phyloP scores from a whole-genome alignment of 2,797 vertebrate species.

The Spinus pinus region DNA sequence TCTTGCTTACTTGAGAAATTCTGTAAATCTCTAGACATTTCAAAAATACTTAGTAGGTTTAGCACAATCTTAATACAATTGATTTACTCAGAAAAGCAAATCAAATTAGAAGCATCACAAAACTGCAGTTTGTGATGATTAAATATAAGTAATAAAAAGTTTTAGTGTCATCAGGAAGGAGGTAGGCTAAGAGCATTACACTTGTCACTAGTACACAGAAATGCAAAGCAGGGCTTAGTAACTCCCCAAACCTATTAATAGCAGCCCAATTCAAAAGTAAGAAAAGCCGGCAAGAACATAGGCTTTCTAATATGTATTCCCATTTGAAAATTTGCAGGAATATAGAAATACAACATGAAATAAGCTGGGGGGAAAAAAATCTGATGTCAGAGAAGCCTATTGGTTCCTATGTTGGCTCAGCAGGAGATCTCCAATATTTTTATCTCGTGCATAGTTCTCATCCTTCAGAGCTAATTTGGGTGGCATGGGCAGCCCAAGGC shows the following conservation, averaged over 20 bases:
- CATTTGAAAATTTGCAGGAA: neutral
- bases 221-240: neutral
- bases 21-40: neutral
- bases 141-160: neutral
- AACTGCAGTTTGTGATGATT: neutral
- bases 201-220: neutral
- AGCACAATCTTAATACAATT: neutral
- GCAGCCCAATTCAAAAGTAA: neutral
- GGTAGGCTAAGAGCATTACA: neutral
- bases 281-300: neutral
- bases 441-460: neutral
- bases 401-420: neutral
- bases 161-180: neutral
- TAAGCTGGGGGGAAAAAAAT: neutral
- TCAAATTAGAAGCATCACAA: neutral
- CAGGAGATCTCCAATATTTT: neutral
- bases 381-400: neutral
- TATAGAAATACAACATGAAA: neutral
- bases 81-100: neutral
- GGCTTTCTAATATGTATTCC: neutral
- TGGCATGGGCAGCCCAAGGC: neutral
- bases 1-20: constrained; percentile 9
- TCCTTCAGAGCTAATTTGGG: neutral
- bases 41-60: neutral
- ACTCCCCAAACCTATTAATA: neutral